Conservation (phyloP, 2,888 invertebrate genomes). For the Epirrhoe alternata region DNA sequence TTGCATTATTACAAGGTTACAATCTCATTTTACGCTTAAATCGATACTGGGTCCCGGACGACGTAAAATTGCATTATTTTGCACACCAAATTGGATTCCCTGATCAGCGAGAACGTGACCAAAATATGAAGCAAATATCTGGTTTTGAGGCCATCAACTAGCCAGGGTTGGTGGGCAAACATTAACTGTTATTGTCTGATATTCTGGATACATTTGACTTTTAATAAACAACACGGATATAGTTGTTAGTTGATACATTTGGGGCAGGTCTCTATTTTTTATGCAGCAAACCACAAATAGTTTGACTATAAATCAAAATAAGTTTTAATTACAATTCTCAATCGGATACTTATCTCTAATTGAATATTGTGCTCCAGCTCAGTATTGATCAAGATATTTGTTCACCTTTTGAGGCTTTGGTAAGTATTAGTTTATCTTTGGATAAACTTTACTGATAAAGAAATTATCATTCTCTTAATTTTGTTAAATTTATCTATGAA, state of each 20-base stretch:
- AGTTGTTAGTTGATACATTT: background rate
- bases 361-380: too few species aligned
- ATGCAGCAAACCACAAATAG: background rate
- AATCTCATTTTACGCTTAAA: conserved; percentile 68
- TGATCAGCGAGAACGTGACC: conserved; percentile 66
- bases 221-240: background rate
- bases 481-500: too few species aligned
- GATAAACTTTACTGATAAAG: too few species aligned
- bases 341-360: too few species aligned
- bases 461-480: too few species aligned
- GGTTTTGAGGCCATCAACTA: conserved; percentile 49
- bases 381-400: too few species aligned
- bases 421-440: too few species aligned
- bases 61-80: conserved; percentile 73
- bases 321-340: too few species aligned
- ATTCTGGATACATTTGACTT: background rate
- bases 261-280: background rate
- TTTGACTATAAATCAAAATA: background rate
- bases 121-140: conserved; percentile 50
- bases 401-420: too few species aligned
- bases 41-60: conserved; percentile 59
- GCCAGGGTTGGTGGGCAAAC: conserved; percentile 14
- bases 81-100: conserved; percentile 66
- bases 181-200: conserved; percentile 1
- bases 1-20: conserved; percentile 65